Base-by-base conservation (phyloP, 2,797 vertebrate species). In the Enteromius afrohamiltoni region DNA sequence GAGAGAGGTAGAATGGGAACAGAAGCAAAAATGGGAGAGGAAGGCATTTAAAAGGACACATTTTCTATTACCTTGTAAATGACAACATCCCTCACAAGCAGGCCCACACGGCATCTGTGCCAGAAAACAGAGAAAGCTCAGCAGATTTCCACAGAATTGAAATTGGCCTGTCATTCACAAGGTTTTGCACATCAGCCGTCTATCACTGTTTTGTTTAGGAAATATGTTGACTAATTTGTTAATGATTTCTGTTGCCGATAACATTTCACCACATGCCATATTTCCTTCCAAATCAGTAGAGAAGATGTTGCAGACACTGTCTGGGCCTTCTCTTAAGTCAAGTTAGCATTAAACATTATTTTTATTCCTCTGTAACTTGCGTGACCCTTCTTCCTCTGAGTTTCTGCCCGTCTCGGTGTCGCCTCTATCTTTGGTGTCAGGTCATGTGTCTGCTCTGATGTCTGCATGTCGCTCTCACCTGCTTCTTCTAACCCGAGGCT, bases 401-500 rank as follows among this genome's bases (percentile, higher is more conserved):
- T 71, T 69, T 40, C 16, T 68, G 73, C 70, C 45, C 2, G 29
- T 70, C 40, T 77, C 45, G 42, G 34, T 62, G 16, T 78, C 42
- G 29, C 37, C 23, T 60, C 77, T 76, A 31, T 58, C 31, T 42
- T 42, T 78, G 60, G 73, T 53, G 51, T 70, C 77, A 23, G 73
- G 83, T 62, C 60, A 71, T 17, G 65, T n/a, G 80, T 88, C 77
- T 75, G 68, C 21, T 83, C 40, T 78, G 83, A 73, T 79, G 40
- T 42, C 68, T 75, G 47, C 26, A 14, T 85, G 37, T 79, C 75
- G 1, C 53, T 60, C 74, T 87, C 84, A 84, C 84, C 79, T 87
- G 83, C 45, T 82, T 73, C 85, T 79, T 47, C 55, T 78, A 65
- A 42, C 87, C 85, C 26, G 29, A 78, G 81, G 84, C 68, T 78